Conservation (phyloP, 2,797 vertebrate species). For the Bothrops alternatus region DNA sequence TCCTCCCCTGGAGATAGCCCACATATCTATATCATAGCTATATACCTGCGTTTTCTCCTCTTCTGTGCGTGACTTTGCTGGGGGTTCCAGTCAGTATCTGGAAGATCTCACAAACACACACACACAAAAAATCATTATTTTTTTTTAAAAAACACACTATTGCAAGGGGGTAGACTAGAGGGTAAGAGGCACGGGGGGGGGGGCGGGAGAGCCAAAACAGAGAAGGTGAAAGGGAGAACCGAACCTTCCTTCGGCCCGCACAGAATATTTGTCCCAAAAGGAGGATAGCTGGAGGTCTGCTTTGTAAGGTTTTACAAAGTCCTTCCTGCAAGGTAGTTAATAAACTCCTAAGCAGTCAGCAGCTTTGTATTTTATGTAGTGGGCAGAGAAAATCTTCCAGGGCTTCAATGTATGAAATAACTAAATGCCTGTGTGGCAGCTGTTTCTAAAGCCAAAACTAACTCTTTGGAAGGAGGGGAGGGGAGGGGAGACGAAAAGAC, state of each 20-base stretch:
- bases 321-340: slow-evolving; percentile 37
- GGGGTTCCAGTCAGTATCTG: not conserved
- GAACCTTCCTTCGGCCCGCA: not conserved
- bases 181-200: not conserved
- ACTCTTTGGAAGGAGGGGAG: slow-evolving; percentile 71
- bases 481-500: slow-evolving; percentile 70
- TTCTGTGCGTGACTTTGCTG: not conserved
- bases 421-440: slow-evolving; percentile 71
- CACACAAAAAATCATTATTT: not conserved
- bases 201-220: not conserved
- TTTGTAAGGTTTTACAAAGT: not conserved
- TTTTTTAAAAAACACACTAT: not conserved
- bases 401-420: slow-evolving; percentile 66
- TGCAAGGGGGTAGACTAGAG: not conserved
- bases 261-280: not conserved
- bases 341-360: slow-evolving; percentile 35
- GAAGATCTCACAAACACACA: not conserved
- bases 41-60: not conserved
- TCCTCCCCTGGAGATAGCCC: not conserved
- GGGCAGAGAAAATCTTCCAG: slow-evolving; percentile 34
- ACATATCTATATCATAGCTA: too few species aligned
- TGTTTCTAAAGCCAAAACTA: slow-evolving; percentile 70
- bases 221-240: not conserved
- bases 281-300: not conserved
- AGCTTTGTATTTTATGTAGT: slow-evolving; percentile 58